Evolutionary conservation across 2,797 vertebrate genomes (phyloP).

Genomic region (Gallirallus australis): DNA sequence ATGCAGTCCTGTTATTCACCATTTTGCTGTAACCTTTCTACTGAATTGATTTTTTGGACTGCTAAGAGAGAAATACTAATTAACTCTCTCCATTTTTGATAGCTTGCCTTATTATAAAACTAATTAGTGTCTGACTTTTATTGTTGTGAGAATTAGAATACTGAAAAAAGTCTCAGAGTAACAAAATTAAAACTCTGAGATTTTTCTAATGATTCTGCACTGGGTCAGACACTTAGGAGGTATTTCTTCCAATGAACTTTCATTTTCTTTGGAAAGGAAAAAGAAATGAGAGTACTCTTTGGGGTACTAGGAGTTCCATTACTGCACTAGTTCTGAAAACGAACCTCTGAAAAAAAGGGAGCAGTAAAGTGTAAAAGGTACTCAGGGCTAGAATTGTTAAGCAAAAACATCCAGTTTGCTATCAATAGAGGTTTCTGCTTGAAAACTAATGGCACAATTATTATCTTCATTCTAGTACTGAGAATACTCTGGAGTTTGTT

Average conservation of each 20-base stretch:
- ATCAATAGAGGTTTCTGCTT: background rate
- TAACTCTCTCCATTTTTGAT: conserved; percentile 22
- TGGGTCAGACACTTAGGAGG: background rate
- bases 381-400: background rate
- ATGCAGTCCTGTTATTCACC: background rate
- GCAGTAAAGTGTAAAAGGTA: background rate
- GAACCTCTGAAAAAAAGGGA: background rate
- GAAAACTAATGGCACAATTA: background rate
- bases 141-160: conserved; percentile 45
- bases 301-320: background rate
- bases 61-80: conserved; percentile 41
- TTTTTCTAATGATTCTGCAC: conserved; percentile 17
- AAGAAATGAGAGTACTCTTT: background rate
- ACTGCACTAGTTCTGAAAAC: background rate
- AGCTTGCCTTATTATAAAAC: conserved; percentile 50
- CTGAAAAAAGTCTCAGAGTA: conserved; percentile 11
- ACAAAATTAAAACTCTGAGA: background rate
- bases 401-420: background rate
- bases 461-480: background rate
- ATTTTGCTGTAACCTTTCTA: conserved; percentile 14
- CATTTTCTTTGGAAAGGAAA: background rate
- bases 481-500: background rate
- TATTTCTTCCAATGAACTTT: background rate
- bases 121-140: conserved; percentile 55
- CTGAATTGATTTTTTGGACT: background rate